Conservation (phyloP, 23 tunicate genomes). For the Styela plicata region DNA sequence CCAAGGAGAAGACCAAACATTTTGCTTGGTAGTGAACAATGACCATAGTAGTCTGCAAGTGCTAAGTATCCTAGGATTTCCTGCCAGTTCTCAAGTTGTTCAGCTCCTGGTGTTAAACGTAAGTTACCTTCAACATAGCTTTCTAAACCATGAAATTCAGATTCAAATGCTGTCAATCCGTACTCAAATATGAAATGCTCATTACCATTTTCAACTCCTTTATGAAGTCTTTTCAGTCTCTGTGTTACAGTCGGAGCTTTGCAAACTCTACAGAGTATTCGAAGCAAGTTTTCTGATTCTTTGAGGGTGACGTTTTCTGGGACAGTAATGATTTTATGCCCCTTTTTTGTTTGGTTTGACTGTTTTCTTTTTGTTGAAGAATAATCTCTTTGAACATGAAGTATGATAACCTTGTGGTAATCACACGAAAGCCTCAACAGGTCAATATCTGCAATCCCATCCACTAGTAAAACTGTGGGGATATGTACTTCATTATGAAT, state of each 20-base stretch:
- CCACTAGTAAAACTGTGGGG: slow-evolving; percentile 49
- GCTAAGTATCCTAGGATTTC: slow-evolving; percentile 44
- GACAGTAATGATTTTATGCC: not conserved
- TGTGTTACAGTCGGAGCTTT: slow-evolving; percentile 7
- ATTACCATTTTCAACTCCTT: not conserved
- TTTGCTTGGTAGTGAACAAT: slow-evolving; percentile 36
- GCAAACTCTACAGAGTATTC: not conserved
- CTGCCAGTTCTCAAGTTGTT: slow-evolving; percentile 34
- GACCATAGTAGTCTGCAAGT: slow-evolving; percentile 38
- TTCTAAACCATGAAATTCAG: slow-evolving; percentile 42
- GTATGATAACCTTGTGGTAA: slow-evolving; percentile 17
- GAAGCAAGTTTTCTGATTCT: not conserved
- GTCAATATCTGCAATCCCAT: slow-evolving; percentile 30
- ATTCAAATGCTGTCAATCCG: slow-evolving; percentile 49
- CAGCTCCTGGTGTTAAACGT: not conserved
- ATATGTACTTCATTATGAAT: slow-evolving; percentile 30
- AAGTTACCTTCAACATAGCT: slow-evolving; percentile 53
- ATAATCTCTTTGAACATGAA: slow-evolving; percentile 14
- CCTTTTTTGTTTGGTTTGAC: not conserved
- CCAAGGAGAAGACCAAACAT: slow-evolving; percentile 6
- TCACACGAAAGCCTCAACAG: slow-evolving; percentile 27
- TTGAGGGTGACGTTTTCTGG: not conserved
- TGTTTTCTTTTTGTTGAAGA: too few species aligned
- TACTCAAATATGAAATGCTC: slow-evolving; percentile 32
- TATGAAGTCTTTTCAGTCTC: slow-evolving; percentile 4